A percentile compares a stretch with the other conserved stretches of the same genome.
Evolutionary conservation across 2,113 vertebrate genomes (phyloP).

Genomic region (Cynoglossus semilaevis): DNA sequence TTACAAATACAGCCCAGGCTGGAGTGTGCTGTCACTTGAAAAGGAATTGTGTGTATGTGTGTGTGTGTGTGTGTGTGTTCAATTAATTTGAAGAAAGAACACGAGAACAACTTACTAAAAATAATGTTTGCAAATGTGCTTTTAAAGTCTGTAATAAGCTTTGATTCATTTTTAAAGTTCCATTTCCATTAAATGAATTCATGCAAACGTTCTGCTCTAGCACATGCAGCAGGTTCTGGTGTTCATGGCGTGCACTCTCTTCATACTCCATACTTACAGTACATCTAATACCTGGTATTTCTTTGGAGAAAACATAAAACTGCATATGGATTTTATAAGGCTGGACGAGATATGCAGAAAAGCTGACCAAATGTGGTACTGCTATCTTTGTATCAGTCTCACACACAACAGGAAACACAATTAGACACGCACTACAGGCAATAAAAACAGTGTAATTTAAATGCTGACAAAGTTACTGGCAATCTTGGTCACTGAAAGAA

Average conservation of each 20-base stretch:
- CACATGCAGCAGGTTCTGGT: slow-evolving; percentile 15
- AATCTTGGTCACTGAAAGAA: slow-evolving; percentile 13
- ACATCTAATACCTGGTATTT: neutral
- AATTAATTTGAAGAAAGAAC: too few species aligned
- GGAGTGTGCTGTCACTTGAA: too few species aligned
- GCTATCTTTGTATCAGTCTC: slow-evolving; percentile 1
- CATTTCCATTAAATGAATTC: slow-evolving; percentile 32
- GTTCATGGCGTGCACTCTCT: neutral
- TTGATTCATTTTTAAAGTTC: slow-evolving; percentile 33
- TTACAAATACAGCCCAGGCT: too few species aligned
- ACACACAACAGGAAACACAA: neutral
- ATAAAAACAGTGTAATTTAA: neutral
- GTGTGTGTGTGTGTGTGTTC: too few species aligned
- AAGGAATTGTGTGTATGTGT: too few species aligned
- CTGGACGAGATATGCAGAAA: neutral
- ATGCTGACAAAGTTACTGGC: slow-evolving; percentile 7
- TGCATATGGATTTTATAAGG: neutral
- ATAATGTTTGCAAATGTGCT: neutral
- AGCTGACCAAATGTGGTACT: neutral
- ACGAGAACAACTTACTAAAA: neutral
- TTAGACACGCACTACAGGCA: slow-evolving; percentile 13
- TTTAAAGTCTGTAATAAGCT: neutral
- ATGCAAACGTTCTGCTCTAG: slow-evolving; percentile 28
- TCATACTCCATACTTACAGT: too few species aligned
- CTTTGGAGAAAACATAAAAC: neutral